Conservation (phyloP, 2,797 vertebrate species). For the Pangasius macronema region DNA sequence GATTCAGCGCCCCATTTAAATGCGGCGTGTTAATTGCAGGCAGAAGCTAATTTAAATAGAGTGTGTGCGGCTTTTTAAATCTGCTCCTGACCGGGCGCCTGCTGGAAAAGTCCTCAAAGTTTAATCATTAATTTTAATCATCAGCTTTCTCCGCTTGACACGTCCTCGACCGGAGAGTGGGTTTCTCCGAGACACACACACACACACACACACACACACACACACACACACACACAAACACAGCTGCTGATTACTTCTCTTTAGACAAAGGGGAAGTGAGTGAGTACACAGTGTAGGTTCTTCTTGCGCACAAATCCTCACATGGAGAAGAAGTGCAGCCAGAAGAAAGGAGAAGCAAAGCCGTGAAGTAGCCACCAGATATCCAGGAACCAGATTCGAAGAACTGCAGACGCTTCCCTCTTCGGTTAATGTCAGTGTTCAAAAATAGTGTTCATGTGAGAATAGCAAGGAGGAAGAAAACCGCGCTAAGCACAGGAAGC, state of each 20-base stretch:
- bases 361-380: not conserved
- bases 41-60: slow-evolving; percentile 31
- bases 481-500: not conserved
- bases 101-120: slow-evolving; percentile 20
- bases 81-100: slow-evolving; percentile 17
- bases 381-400: not conserved
- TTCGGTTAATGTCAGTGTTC: not conserved
- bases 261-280: not conserved
- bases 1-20: slow-evolving; percentile 30
- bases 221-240: not conserved
- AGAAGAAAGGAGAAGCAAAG: not conserved
- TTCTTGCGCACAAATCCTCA: not conserved
- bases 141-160: slow-evolving; percentile 32
- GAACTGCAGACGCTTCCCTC: not conserved
- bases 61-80: slow-evolving; percentile 15
- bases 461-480: not conserved
- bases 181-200: not conserved
- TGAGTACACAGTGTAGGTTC: not conserved
- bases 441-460: not conserved
- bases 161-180: not conserved
- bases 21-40: slow-evolving; percentile 32
- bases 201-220: not conserved
- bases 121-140: slow-evolving; percentile 30
- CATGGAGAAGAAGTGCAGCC: not conserved
- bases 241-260: not conserved